Evolutionary conservation across 2,888 invertebrate genomes (phyloP).

Genomic region (Patella depressa): DNA sequence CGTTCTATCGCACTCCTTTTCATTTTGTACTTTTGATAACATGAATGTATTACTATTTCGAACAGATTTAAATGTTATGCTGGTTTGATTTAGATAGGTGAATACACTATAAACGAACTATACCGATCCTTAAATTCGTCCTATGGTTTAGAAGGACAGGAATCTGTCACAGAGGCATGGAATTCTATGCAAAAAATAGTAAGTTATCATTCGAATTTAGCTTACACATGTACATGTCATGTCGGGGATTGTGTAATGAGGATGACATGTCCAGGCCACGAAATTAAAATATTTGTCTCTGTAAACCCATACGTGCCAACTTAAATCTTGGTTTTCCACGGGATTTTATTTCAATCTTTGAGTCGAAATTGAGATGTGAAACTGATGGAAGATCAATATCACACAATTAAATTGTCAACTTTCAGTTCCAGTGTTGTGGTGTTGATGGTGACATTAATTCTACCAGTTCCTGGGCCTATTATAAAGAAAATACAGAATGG

Average conservation of each 20-base stretch:
- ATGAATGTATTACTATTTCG: background rate
- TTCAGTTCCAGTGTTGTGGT: conserved; percentile 61
- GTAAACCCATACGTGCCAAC: background rate
- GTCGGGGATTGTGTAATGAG: no score
- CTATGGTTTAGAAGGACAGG: conserved; percentile 74
- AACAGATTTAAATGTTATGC: background rate
- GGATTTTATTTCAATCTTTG: background rate
- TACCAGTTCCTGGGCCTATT: conserved; percentile 59
- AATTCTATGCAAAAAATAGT: conserved; percentile 89
- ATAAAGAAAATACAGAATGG: conserved; percentile 52
- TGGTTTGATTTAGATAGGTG: conserved; percentile 56
- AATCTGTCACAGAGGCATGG: conserved; percentile 80
- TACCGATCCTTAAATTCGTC: conserved; percentile 76
- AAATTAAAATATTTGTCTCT: no score
- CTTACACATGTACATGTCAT: no score
- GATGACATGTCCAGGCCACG: no score
- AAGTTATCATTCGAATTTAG: conserved; percentile 69
- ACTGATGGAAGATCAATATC: no score
- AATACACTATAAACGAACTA: conserved; percentile 78
- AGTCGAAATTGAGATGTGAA: no score
- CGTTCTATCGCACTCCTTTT: background rate
- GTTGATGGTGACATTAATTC: conserved; percentile 57
- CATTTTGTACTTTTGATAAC: background rate
- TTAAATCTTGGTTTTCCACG: background rate
- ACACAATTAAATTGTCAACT: conserved; percentile 7